These are phyloP conservation scores for Pseudomugil gertrudae DNA, from an alignment of 2,797 vertebrate genomes.

Conservation along the genomic window DNA sequence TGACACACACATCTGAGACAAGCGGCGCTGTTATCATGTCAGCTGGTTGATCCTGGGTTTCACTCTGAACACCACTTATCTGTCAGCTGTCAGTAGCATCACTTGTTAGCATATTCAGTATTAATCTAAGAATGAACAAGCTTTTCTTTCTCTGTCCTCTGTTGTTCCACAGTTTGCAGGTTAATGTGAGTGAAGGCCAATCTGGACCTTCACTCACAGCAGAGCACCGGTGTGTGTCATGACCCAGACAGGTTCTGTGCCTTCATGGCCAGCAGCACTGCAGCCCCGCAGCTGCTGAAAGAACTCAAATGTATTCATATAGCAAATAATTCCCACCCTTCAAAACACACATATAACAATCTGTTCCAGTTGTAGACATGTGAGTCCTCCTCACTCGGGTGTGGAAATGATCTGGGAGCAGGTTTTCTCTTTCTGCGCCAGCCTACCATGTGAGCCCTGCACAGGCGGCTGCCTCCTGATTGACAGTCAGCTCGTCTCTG, in stretches of 20 bases:
- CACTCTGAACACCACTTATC: too few relatives aligned
- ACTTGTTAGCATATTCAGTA: too few relatives aligned
- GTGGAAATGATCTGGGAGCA: conserved; percentile 61
- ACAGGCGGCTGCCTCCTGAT: conserved; percentile 63
- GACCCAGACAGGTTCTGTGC: conserved; percentile 11
- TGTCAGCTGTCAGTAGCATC: too few relatives aligned
- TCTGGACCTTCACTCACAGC: conserved; percentile 4
- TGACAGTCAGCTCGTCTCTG: conserved; percentile 67
- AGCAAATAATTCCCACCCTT: conserved; percentile 63
- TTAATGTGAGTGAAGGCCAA: conserved; percentile 3
- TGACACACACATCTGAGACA: too few relatives aligned
- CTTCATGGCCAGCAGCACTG: conserved; percentile 14
- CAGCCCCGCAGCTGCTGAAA: conserved; percentile 20
- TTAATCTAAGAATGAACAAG: too few relatives aligned
- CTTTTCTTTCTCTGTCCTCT: too few relatives aligned
- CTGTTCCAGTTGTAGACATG: conserved; percentile 64
- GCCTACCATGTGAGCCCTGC: conserved; percentile 58
- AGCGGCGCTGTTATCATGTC: too few relatives aligned
- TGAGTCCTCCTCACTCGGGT: conserved; percentile 48
- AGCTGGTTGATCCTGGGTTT: too few relatives aligned
- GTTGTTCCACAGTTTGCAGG: background rate
- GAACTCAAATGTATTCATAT: conserved; percentile 56
- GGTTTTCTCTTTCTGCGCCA: conserved; percentile 50
- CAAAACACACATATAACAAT: conserved; percentile 71
- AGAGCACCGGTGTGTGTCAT: conserved; percentile 9